Percentiles rank a stretch among this genome's conserved stretches.
These are phyloP conservation scores for Falcaria lacertinaria DNA, from an alignment of 2,888 invertebrate genomes.

Conservation along the genomic window DNA sequence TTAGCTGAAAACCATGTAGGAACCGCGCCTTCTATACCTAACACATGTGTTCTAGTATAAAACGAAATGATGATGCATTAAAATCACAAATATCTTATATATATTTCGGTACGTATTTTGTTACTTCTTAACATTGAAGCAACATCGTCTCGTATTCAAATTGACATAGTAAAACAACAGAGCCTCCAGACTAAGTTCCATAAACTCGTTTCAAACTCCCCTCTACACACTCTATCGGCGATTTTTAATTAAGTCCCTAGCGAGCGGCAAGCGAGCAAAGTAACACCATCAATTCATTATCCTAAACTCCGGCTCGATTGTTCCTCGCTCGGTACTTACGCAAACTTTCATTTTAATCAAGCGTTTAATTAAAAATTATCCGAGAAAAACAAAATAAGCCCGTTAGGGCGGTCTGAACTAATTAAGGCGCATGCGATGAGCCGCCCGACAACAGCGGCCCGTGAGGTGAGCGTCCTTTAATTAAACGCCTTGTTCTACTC, in stretches of 20 bases:
- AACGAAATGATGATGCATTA: no score
- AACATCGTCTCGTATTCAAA: slow-evolving; percentile 77
- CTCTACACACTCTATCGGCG: slow-evolving; percentile 78
- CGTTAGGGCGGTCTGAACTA: slow-evolving; percentile 78
- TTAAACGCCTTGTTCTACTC: slow-evolving; percentile 69
- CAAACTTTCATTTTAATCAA: slow-evolving; percentile 81
- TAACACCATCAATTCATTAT: slow-evolving; percentile 80
- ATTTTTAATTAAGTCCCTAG: slow-evolving; percentile 79
- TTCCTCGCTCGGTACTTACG: slow-evolving; percentile 78
- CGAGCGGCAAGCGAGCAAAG: slow-evolving; percentile 73
- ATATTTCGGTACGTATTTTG: slow-evolving; percentile 12
- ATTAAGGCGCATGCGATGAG: slow-evolving; percentile 78
- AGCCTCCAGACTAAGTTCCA: slow-evolving; percentile 71
- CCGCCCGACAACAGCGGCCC: slow-evolving; percentile 58
- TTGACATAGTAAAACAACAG: slow-evolving; percentile 78
- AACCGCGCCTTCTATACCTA: no score
- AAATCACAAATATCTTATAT: no score
- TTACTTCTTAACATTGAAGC: slow-evolving; percentile 45
- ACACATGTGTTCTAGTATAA: no score
- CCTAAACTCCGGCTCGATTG: slow-evolving; percentile 79
- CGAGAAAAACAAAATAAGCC: slow-evolving; percentile 80
- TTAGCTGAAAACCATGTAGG: no score
- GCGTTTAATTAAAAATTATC: slow-evolving; percentile 81
- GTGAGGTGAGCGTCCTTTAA: slow-evolving; percentile 74
- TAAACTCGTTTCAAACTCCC: slow-evolving; percentile 76